Evolutionary conservation across 2,797 vertebrate genomes (phyloP).

Genomic region (Mustela erminea): DNA sequence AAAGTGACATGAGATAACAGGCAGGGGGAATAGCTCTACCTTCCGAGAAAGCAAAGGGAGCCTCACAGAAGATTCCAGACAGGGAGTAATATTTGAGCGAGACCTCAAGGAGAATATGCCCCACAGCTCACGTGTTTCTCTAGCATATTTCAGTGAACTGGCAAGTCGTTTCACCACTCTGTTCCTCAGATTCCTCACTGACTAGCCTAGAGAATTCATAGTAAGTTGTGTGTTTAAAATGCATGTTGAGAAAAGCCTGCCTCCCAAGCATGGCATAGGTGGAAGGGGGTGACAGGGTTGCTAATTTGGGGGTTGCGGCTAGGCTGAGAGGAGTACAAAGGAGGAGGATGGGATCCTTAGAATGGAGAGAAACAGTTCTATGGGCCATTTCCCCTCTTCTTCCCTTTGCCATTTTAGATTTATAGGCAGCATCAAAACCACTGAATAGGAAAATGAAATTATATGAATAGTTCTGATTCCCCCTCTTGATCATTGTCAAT

Average conservation of each 20-base stretch:
- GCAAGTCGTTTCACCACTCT: background rate
- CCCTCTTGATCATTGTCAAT: background rate
- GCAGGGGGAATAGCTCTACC: background rate
- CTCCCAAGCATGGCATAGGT: background rate
- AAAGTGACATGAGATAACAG: constrained; percentile 39
- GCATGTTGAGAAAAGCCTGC: background rate
- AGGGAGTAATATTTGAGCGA: background rate
- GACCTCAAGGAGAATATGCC: background rate
- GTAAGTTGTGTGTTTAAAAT: background rate
- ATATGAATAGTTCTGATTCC: background rate
- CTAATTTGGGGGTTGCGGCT: background rate
- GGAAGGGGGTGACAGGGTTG: background rate
- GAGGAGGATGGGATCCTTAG: background rate
- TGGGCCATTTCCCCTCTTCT: background rate
- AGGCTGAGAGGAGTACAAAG: background rate
- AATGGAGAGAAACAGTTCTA: background rate
- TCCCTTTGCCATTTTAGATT: background rate
- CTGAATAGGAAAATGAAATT: background rate
- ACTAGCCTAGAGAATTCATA: background rate
- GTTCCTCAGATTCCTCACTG: background rate
- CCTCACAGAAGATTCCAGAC: background rate
- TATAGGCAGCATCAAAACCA: background rate
- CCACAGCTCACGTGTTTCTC: background rate
- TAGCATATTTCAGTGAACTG: background rate
- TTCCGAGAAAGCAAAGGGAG: background rate